phyloP scores from a whole-genome alignment of 1,140 invertebrate species.

The Conus betulinus region DNA sequence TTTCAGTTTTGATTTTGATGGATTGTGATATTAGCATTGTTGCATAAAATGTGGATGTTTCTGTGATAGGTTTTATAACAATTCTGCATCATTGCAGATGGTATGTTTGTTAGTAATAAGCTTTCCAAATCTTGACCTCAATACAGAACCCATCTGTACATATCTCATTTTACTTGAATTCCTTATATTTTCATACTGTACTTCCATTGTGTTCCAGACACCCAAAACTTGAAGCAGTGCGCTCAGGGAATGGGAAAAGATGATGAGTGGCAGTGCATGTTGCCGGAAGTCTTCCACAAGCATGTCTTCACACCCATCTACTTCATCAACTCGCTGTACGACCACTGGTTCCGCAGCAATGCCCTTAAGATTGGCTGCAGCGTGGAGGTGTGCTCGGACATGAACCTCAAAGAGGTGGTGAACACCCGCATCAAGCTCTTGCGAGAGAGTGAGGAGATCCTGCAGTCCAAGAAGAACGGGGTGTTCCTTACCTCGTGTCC shows the following conservation, averaged over 20 bases:
- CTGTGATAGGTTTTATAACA: too few relatives aligned
- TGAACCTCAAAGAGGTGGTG: constrained; percentile 41
- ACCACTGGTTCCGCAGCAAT: constrained; percentile 53
- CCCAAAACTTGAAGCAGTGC: constrained; percentile 54
- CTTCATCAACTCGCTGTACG: constrained; percentile 60
- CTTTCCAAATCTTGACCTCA: too few relatives aligned
- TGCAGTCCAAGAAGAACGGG: constrained; percentile 53
- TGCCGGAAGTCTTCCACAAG: constrained; percentile 54
- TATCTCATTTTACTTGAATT: too few relatives aligned
- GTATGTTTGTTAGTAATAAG: too few relatives aligned
- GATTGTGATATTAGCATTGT: too few relatives aligned
- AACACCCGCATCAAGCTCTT: constrained; percentile 28
- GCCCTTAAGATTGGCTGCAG: constrained; percentile 49
- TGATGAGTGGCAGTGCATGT: constrained; percentile 55
- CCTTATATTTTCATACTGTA: too few relatives aligned
- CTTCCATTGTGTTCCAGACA: constrained; percentile 56
- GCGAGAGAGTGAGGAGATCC: constrained; percentile 35
- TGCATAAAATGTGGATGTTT: too few relatives aligned
- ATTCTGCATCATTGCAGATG: too few relatives aligned
- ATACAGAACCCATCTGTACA: too few relatives aligned
- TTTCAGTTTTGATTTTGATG: too few relatives aligned
- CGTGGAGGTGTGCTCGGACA: constrained; percentile 39
- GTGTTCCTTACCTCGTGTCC: constrained; percentile 58
- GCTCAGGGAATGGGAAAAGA: constrained; percentile 29
- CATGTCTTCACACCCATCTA: constrained; percentile 58